phyloP scores from a whole-genome alignment of 2,113 vertebrate species.

The Zosterops japonicus region DNA sequence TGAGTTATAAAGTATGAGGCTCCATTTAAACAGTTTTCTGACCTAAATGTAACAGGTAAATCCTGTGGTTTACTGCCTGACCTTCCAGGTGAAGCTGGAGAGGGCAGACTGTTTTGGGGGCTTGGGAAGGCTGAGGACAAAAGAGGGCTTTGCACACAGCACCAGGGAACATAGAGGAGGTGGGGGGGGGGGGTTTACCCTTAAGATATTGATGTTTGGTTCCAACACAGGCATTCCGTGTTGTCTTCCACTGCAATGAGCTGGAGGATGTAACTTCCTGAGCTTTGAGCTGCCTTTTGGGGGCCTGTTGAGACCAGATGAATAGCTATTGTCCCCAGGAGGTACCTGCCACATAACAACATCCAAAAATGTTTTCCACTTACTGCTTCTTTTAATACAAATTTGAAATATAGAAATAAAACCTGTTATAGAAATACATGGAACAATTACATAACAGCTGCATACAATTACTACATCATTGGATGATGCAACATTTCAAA shows the following conservation, averaged over 20 bases:
- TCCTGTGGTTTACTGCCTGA: neutral
- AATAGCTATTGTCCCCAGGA: neutral
- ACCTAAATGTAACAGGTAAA: neutral
- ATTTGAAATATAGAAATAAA: neutral
- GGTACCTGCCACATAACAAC: neutral
- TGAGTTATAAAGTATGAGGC: neutral
- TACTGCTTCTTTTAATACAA: neutral
- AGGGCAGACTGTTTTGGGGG: neutral
- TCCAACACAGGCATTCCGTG: rapidly evolving
- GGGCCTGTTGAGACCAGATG: neutral
- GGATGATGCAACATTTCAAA: neutral
- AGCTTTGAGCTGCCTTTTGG: neutral
- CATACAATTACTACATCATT: neutral
- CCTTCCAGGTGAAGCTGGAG: neutral
- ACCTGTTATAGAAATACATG: neutral
- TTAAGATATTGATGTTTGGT: neutral
- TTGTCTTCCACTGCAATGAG: neutral
- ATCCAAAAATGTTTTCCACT: neutral
- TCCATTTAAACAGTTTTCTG: neutral
- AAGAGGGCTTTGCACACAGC: neutral
- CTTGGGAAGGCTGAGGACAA: neutral
- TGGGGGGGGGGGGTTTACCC: neutral
- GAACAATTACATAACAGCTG: conserved; percentile 11
- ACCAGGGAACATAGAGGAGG: neutral
- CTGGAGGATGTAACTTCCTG: neutral